Evolutionary conservation across 2,113 vertebrate species (phyloP).

Genomic region (Aptenodytes patagonicus): DNA sequence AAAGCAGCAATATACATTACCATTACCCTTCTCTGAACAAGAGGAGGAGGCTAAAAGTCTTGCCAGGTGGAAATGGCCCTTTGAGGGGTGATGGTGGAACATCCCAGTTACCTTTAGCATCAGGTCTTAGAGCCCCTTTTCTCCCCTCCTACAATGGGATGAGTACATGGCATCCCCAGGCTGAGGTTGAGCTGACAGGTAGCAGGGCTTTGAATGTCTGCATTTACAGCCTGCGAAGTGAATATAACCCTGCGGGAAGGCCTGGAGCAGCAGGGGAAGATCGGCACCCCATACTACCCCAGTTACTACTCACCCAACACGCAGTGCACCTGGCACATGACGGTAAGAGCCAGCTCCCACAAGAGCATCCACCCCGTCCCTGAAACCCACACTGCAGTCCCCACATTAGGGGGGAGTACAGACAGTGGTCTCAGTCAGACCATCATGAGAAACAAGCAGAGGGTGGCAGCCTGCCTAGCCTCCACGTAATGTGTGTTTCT

Average conservation of each 20-base stretch:
- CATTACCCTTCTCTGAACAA: neutral
- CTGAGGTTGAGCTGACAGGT: neutral
- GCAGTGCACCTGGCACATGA: constrained; percentile 90
- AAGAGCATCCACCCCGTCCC: neutral
- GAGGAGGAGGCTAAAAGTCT: neutral
- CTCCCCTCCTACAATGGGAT: neutral
- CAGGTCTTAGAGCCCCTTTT: neutral
- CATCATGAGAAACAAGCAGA: neutral
- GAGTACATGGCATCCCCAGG: neutral
- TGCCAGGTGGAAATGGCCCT: neutral
- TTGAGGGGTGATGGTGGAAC: neutral
- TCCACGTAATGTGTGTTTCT: neutral
- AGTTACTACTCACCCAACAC: constrained; percentile 91
- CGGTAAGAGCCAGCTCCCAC: constrained; percentile 71
- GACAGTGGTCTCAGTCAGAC: neutral
- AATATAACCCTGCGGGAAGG: constrained; percentile 73
- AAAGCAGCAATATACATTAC: neutral
- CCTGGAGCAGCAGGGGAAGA: constrained; percentile 78
- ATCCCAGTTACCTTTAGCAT: neutral
- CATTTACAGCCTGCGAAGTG: constrained; percentile 77
- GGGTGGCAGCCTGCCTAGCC: neutral
- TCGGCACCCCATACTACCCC: constrained; percentile 88
- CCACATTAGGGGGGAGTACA: accelerated
- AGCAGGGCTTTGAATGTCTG: neutral
- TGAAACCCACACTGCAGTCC: neutral